A percentile compares a stretch with the other conserved stretches of the same genome.
Conservation (phyloP, 1,140 invertebrate genomes). For the Colletes gigas region DNA sequence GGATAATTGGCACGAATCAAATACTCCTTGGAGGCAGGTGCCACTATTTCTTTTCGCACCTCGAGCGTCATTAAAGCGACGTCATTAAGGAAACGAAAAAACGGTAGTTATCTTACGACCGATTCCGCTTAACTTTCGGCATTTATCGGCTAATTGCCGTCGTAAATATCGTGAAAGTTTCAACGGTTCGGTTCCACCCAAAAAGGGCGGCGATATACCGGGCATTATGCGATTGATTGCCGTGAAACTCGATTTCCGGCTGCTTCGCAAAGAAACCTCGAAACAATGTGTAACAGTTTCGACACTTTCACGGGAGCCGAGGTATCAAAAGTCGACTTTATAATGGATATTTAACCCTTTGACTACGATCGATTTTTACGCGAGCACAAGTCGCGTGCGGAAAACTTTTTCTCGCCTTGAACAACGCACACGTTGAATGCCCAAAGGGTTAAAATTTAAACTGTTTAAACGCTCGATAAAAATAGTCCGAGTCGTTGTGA, state of each 20-base stretch:
- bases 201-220: not conserved
- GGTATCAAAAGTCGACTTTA: too few species aligned
- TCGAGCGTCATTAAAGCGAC: not conserved
- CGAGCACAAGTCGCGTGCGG: too few species aligned
- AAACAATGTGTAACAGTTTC: not conserved
- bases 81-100: conserved; percentile 4
- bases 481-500: too few species aligned
- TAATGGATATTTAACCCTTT: too few species aligned
- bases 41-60: conserved; percentile 25
- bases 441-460: too few species aligned
- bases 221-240: not conserved
- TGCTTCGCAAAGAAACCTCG: not conserved
- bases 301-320: not conserved
- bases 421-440: too few species aligned
- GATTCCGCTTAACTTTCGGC: not conserved
- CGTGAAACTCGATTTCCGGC: not conserved
- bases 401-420: too few species aligned
- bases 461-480: too few species aligned
- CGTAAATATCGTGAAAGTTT: conserved; percentile 26
- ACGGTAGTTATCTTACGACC: not conserved
- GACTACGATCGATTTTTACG: too few species aligned
- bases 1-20: conserved; percentile 8
- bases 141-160: conserved; percentile 7
- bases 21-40: not conserved
- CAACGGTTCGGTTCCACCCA: not conserved